Conservation (phyloP, 2,797 vertebrate genomes). For the Meda fulgida region DNA sequence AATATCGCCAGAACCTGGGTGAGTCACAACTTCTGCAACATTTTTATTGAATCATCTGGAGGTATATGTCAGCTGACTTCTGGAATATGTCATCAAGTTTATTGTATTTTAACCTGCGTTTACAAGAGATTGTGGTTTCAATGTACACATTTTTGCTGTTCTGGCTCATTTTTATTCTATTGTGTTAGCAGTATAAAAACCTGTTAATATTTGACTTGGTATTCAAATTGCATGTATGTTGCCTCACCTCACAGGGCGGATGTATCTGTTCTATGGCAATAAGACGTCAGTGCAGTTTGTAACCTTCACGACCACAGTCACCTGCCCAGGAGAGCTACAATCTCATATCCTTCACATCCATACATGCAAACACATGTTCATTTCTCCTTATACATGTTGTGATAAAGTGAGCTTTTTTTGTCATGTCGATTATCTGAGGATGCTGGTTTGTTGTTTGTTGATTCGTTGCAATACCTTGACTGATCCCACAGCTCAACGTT, state of each 20-base stretch:
- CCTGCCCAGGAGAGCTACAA: slow-evolving; percentile 88
- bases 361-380: background rate
- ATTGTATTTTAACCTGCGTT: background rate
- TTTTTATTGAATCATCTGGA: background rate
- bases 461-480: slow-evolving; percentile 77
- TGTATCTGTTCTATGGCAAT: slow-evolving; percentile 95
- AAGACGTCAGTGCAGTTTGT: slow-evolving; percentile 93
- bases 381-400: background rate
- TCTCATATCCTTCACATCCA: slow-evolving; percentile 85
- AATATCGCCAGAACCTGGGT: slow-evolving; percentile 94
- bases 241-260: slow-evolving; percentile 79
- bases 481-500: slow-evolving; percentile 84
- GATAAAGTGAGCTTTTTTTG: background rate
- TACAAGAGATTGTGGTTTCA: background rate
- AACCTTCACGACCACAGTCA: slow-evolving; percentile 86
- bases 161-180: background rate
- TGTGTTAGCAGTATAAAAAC: background rate
- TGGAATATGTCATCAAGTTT: slow-evolving; percentile 11
- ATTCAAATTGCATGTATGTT: background rate
- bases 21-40: slow-evolving; percentile 55
- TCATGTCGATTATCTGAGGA: background rate
- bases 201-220: slow-evolving; percentile 20
- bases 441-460: background rate
- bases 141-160: background rate
- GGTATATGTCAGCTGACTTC: background rate